Conservation (phyloP, 2,113 vertebrate genomes). For the Oceanodroma tethys region DNA sequence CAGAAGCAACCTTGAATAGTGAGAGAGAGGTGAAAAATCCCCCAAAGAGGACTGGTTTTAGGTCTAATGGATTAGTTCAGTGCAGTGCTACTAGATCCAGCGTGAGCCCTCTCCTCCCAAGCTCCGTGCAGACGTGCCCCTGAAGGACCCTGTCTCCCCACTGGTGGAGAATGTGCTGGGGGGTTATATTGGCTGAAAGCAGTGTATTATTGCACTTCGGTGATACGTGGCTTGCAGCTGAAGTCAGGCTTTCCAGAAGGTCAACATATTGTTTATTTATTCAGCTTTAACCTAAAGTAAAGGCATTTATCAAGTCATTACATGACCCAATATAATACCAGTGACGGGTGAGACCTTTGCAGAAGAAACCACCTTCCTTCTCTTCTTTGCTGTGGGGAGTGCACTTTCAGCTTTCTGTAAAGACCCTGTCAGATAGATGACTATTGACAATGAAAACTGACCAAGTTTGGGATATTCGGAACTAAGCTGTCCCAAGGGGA, state of each 20-base stretch:
- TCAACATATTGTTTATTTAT: background rate
- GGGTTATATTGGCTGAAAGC: rapidly evolving
- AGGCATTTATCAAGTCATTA: background rate
- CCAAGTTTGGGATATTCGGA: background rate
- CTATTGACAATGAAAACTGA: background rate
- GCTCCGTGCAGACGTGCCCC: rapidly evolving
- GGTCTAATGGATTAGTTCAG: background rate
- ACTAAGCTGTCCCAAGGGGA: background rate
- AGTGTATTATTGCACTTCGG: background rate
- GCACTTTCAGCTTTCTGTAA: background rate
- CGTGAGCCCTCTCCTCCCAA: background rate
- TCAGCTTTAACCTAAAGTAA: background rate
- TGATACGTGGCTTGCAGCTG: background rate
- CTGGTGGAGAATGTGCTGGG: background rate
- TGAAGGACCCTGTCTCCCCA: background rate
- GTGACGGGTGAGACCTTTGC: background rate
- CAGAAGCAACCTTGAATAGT: background rate
- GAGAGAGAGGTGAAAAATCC: background rate
- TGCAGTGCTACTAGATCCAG: no score
- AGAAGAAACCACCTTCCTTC: background rate
- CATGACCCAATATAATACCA: background rate
- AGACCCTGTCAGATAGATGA: background rate
- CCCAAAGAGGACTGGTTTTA: background rate
- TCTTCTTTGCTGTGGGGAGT: background rate
- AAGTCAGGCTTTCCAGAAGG: background rate